These are phyloP conservation scores for Andrena bicolor DNA, from an alignment of 2,888 invertebrate genomes.

Conservation along the genomic window DNA sequence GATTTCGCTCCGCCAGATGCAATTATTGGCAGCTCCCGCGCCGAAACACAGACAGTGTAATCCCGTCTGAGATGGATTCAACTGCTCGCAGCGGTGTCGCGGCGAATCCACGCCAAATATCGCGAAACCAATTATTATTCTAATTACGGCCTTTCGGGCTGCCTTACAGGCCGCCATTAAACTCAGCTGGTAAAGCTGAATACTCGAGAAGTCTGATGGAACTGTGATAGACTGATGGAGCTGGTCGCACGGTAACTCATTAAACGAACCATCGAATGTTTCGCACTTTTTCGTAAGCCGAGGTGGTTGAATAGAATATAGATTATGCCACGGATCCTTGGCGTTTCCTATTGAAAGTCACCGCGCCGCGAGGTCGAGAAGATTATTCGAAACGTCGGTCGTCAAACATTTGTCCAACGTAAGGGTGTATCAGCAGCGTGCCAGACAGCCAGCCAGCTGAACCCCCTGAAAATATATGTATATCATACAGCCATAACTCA, in stretches of 20 bases:
- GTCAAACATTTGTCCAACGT: constrained; percentile 50
- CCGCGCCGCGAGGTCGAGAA: not conserved
- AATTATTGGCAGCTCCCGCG: constrained; percentile 44
- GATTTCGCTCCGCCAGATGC: constrained; percentile 34
- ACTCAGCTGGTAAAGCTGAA: constrained; percentile 6
- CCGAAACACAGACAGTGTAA: constrained; percentile 26
- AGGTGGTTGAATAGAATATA: not conserved
- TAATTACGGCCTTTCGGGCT: constrained; percentile 14
- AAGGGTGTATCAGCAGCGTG: constrained; percentile 25
- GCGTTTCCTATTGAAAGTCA: not conserved
- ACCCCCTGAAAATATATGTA: constrained; percentile 14
- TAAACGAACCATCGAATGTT: no score
- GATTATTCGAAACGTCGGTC: constrained; percentile 31
- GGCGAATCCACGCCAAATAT: constrained; percentile 1
- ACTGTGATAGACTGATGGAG: not conserved
- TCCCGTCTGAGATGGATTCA: constrained; percentile 33
- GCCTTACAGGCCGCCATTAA: constrained; percentile 5
- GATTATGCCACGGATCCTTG: not conserved
- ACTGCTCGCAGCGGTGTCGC: constrained; percentile 3
- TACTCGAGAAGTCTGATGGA: constrained; percentile 3
- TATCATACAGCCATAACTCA: constrained; percentile 33
- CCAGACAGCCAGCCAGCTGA: not conserved
- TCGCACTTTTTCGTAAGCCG: not conserved
- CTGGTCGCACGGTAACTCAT: not conserved
- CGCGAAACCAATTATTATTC: constrained; percentile 39